Evolutionary conservation across 2,888 invertebrate genomes (phyloP).

Genomic region (Lumbricus terrestris): DNA sequence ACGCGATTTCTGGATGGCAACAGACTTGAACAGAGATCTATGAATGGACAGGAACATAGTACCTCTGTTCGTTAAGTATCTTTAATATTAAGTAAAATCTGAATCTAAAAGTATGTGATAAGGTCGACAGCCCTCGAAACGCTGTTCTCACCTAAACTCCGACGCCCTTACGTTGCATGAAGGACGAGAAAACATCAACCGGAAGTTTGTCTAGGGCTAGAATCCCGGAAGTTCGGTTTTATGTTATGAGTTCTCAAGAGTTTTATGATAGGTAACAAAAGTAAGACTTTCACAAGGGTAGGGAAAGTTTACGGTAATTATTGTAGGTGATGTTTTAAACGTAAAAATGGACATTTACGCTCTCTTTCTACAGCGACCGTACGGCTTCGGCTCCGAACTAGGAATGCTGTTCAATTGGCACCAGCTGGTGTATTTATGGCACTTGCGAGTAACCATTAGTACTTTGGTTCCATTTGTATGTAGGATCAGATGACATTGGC

Average conservation of each 20-base stretch:
- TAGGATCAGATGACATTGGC: background rate
- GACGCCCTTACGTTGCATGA: background rate
- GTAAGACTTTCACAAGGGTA: background rate
- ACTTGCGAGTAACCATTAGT: background rate
- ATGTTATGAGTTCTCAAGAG: background rate
- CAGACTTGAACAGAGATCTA: too few relatives aligned
- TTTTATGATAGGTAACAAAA: background rate
- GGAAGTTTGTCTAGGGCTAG: background rate
- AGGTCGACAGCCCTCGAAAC: too few relatives aligned
- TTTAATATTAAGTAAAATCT: background rate
- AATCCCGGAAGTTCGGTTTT: background rate
- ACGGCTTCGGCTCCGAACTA: background rate
- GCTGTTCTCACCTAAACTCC: background rate
- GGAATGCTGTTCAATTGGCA: background rate
- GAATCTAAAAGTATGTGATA: background rate
- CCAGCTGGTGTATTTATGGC: background rate
- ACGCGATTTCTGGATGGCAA: too few relatives aligned
- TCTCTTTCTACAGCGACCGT: too few relatives aligned
- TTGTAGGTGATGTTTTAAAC: background rate
- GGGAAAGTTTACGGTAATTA: background rate
- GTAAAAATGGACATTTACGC: too few relatives aligned
- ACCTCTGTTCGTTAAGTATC: too few relatives aligned
- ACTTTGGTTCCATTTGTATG: background rate
- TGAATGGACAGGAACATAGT: too few relatives aligned
- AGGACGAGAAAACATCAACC: background rate